Evolutionary conservation across 2,888 invertebrate genomes (phyloP).

Genomic region (Nemoura dubitans): DNA sequence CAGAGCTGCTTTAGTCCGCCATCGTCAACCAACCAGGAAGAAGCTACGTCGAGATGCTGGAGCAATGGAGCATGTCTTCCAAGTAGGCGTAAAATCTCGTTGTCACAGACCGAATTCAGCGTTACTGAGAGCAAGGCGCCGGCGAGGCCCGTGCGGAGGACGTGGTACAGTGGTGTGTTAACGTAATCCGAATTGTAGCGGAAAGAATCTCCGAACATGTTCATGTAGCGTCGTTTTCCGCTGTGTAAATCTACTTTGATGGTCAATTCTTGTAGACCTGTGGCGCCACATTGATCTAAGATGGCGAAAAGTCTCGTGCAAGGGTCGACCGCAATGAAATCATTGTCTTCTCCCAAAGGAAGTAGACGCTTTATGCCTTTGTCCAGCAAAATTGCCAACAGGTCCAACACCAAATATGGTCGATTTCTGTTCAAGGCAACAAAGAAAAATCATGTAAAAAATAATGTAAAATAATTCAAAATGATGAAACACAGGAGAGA

Average conservation of each 20-base stretch:
- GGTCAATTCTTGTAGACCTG: slow-evolving; percentile 54
- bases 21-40: slow-evolving; percentile 56
- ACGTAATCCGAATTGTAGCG: slow-evolving; percentile 30
- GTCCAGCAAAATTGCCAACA: slow-evolving; percentile 50
- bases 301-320: slow-evolving; percentile 50
- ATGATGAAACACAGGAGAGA: not conserved
- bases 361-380: slow-evolving; percentile 46
- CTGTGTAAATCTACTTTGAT: slow-evolving; percentile 50
- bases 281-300: slow-evolving; percentile 53
- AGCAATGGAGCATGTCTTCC: slow-evolving; percentile 54
- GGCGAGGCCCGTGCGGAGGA: slow-evolving; percentile 54
- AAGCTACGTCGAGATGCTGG: slow-evolving; percentile 55
- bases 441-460: not conserved
- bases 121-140: slow-evolving; percentile 53
- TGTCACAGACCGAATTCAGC: slow-evolving; percentile 55
- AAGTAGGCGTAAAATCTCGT: slow-evolving; percentile 54
- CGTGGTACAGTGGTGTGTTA: slow-evolving; percentile 50
- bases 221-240: slow-evolving; percentile 39
- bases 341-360: slow-evolving; percentile 48
- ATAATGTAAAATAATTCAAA: not conserved
- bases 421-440: not conserved
- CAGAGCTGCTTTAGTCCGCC: slow-evolving; percentile 52
- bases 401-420: slow-evolving; percentile 50
- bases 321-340: slow-evolving; percentile 49
- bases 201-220: slow-evolving; percentile 29